phyloP scores from a whole-genome alignment of 2,113 vertebrate genomes.

The Ctenomys sociabilis region DNA sequence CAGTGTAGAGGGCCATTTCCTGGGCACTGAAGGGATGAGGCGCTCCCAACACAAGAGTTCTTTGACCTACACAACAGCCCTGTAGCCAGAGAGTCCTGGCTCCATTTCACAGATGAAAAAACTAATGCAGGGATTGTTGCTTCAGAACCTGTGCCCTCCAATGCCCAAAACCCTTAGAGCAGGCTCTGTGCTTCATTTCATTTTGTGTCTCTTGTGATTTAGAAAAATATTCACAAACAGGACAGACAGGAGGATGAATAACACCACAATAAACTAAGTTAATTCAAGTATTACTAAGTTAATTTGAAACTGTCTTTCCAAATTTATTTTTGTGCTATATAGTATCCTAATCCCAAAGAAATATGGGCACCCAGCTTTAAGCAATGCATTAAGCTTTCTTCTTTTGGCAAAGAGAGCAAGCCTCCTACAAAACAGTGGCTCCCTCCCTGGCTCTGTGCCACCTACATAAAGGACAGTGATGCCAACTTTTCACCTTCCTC shows the following conservation, averaged over 20 bases:
- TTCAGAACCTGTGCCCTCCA: background rate
- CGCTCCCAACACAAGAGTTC: fast-evolving
- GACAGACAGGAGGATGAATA: background rate
- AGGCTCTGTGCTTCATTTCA: background rate
- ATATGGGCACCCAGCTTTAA: background rate
- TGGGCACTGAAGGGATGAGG: fast-evolving
- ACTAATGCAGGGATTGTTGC: background rate
- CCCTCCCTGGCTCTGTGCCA: background rate
- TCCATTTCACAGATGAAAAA: background rate
- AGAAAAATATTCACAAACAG: slow-evolving; percentile 8
- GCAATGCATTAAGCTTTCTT: background rate
- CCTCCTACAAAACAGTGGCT: background rate
- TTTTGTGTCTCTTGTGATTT: background rate
- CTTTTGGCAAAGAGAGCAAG: background rate
- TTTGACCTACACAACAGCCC: background rate
- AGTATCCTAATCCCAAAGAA: background rate
- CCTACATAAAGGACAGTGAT: background rate
- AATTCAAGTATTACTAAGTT: background rate
- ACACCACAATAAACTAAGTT: background rate
- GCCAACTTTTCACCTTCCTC: fast-evolving
- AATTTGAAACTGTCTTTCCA: slow-evolving; percentile 20
- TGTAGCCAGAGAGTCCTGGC: fast-evolving
- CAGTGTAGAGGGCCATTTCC: fast-evolving
- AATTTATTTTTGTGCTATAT: background rate
- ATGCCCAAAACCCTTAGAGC: background rate